Percentiles rank a stretch among this genome's conserved stretches.
Conservation (phyloP, 2,888 invertebrate genomes). For the Drosophila vallismaia region DNA sequence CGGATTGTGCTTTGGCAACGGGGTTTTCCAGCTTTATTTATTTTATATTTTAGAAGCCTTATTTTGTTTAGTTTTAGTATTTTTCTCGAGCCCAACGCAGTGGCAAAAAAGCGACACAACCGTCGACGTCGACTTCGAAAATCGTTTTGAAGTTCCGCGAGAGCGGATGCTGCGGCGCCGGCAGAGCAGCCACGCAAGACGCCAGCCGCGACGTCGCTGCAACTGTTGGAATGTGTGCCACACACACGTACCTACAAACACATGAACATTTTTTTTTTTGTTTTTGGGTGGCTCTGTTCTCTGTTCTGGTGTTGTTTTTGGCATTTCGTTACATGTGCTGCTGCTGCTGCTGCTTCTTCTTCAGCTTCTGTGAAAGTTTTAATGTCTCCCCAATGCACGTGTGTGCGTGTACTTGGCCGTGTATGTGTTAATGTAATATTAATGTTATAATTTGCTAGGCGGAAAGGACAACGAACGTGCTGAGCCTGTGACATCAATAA, state of each 20-base stretch:
- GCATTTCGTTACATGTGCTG: constrained; percentile 68
- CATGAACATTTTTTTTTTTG: constrained; percentile 22
- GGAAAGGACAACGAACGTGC: constrained; percentile 49
- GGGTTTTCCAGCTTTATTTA: neutral
- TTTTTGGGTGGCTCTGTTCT: constrained; percentile 49
- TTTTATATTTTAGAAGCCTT: constrained; percentile 16
- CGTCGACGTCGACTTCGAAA: constrained; percentile 83
- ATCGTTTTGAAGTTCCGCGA: constrained; percentile 81
- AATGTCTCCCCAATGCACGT: constrained; percentile 71
- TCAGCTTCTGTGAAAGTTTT: constrained; percentile 64
- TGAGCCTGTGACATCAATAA: constrained; percentile 59
- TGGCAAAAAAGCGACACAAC: constrained; percentile 80
- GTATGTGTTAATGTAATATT: constrained; percentile 77
- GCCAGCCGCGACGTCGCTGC: constrained; percentile 59
- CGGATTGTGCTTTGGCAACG: neutral
- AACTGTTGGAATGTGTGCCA: constrained; percentile 78
- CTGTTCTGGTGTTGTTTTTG: constrained; percentile 33
- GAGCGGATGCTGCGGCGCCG: constrained; percentile 35
- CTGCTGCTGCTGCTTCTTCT: constrained; percentile 23
- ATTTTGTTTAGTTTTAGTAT: constrained; percentile 24
- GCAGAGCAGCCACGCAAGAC: constrained; percentile 22
- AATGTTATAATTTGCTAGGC: constrained; percentile 79
- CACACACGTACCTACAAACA: constrained; percentile 38
- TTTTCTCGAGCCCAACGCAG: constrained; percentile 56
- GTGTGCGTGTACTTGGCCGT: constrained; percentile 18